These are phyloP conservation scores for Pelodytes ibericus DNA, from an alignment of 2,797 vertebrate species.

Conservation along the genomic window DNA sequence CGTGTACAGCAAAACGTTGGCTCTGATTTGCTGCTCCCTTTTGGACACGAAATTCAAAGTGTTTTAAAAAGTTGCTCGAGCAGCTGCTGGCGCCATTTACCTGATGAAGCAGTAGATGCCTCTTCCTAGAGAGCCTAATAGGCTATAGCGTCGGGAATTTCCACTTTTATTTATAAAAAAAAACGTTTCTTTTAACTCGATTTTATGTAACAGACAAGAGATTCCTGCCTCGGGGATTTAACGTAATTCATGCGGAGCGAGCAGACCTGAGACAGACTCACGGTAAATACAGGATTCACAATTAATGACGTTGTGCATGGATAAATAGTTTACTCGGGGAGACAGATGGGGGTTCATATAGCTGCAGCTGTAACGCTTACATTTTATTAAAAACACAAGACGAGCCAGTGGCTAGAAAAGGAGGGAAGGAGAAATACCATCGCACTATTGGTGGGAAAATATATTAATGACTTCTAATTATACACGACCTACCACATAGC, in stretches of 20 bases:
- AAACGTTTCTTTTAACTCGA: neutral
- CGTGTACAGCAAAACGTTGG: neutral
- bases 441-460: too few relatives aligned
- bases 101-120: neutral
- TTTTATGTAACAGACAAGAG: neutral
- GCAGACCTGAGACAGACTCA: neutral
- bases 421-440: too few relatives aligned
- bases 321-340: too few relatives aligned
- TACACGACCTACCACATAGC: too few relatives aligned
- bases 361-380: too few relatives aligned
- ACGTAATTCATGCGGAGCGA: neutral
- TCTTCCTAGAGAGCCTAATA: too few relatives aligned
- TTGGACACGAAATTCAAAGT: constrained; percentile 75
- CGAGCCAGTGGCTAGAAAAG: too few relatives aligned
- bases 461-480: too few relatives aligned
- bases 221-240: neutral
- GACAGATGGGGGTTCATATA: too few relatives aligned
- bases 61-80: constrained; percentile 11
- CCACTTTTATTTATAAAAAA: neutral
- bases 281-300: neutral
- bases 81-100: constrained; percentile 65
- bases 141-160: neutral
- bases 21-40: constrained; percentile 66
- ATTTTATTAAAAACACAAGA: too few relatives aligned
- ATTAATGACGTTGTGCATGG: too few relatives aligned